Percentiles rank a stretch among this genome's conserved stretches.
phyloP scores from a whole-genome alignment of 2,113 vertebrate species.

The Chionomys nivalis region DNA sequence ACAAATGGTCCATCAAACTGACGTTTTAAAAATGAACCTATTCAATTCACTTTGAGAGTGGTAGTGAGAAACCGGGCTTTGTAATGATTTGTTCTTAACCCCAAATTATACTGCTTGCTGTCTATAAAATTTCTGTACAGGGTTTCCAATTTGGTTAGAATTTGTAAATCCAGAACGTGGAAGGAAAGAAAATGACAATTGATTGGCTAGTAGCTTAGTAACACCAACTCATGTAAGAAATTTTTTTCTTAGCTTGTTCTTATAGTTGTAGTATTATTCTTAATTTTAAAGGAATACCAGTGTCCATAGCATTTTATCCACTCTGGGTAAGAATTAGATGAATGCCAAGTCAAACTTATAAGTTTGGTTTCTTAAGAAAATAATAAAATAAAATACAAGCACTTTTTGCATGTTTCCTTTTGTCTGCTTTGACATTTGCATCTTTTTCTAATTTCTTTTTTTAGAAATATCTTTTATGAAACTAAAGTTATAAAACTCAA shows the following conservation, averaged over 20 bases:
- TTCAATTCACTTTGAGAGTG: constrained; percentile 3
- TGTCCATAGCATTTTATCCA: not conserved
- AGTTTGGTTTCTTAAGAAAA: constrained; percentile 29
- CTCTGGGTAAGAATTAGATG: not conserved
- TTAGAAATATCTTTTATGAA: constrained; percentile 11
- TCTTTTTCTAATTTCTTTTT: not conserved
- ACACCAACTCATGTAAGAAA: not conserved
- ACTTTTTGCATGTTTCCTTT: constrained; percentile 35
- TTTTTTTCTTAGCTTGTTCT: constrained; percentile 15
- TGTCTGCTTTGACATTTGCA: constrained; percentile 37
- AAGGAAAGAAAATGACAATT: not conserved
- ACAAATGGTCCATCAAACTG: not conserved
- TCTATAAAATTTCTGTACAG: constrained; percentile 7
- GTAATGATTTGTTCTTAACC: not conserved
- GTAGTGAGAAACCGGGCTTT: not conserved
- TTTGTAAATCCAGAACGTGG: not conserved
- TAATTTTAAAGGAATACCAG: constrained; percentile 49
- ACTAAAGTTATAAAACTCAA: constrained; percentile 40
- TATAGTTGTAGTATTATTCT: constrained; percentile 41
- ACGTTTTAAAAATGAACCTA: not conserved
- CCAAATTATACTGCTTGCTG: constrained; percentile 28
- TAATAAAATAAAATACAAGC: not conserved
- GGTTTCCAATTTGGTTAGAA: not conserved
- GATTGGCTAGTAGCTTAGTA: not conserved
- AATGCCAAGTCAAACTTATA: constrained; percentile 6